phyloP scores from a whole-genome alignment of 2,888 invertebrate species.

The Spicauda simplicius region DNA sequence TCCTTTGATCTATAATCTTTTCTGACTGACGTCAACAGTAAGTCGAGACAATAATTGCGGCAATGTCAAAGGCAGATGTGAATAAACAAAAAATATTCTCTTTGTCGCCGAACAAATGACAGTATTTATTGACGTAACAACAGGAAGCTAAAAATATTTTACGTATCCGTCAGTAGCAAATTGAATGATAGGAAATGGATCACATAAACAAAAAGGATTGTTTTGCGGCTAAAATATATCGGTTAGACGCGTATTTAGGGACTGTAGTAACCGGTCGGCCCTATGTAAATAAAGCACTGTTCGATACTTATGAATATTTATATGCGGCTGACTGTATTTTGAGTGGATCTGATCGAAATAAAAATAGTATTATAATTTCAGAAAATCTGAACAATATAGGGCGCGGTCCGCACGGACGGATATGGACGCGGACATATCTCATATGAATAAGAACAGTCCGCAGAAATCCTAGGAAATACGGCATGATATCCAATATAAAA shows the following conservation, averaged over 20 bases:
- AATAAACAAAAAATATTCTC: constrained; percentile 1
- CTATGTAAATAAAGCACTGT: constrained; percentile 27
- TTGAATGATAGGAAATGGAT: constrained; percentile 33
- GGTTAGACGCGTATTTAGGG: constrained; percentile 3
- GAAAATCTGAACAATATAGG: constrained; percentile 12
- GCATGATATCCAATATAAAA: constrained; percentile 4
- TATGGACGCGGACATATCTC: constrained; percentile 17
- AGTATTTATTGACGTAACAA: constrained; percentile 24
- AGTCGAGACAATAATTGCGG: constrained; percentile 19
- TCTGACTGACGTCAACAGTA: too few species aligned
- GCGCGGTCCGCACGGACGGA: not conserved
- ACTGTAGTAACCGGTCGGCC: constrained; percentile 10
- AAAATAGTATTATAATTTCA: constrained; percentile 29
- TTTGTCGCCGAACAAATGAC: constrained; percentile 14
- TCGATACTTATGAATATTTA: constrained; percentile 32
- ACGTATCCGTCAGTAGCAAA: constrained; percentile 12
- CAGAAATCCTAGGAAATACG: constrained; percentile 17
- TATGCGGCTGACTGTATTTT: constrained; percentile 15
- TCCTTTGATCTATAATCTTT: not conserved
- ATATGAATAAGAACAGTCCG: constrained; percentile 22
- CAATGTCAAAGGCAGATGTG: too few species aligned
- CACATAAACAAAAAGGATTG: constrained; percentile 34
- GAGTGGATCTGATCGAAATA: constrained; percentile 26
- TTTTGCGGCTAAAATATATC: constrained; percentile 12
- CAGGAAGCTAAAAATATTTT: constrained; percentile 32